phyloP scores from a whole-genome alignment of 1,140 invertebrate species.

The Liolophura sinensis region DNA sequence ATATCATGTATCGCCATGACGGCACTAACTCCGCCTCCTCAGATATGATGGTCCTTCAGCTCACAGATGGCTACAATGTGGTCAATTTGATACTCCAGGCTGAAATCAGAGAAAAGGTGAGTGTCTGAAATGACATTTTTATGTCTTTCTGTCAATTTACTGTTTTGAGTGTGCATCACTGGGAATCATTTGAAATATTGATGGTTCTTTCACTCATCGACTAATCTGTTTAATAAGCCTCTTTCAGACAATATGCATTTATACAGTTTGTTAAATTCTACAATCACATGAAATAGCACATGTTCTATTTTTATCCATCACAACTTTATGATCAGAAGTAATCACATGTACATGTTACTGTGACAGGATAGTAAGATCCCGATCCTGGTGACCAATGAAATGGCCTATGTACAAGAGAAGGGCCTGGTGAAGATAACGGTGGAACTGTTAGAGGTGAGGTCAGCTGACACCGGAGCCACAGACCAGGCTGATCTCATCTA shows the following conservation, averaged over 20 bases:
- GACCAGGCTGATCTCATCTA: slow-evolving; percentile 32
- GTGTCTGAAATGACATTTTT: neutral
- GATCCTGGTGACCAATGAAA: slow-evolving; percentile 33
- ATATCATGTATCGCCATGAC: slow-evolving; percentile 30
- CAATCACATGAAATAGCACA: too few relatives aligned
- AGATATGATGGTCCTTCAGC: slow-evolving; percentile 31
- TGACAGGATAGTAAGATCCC: slow-evolving; percentile 35
- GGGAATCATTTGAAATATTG: too few relatives aligned
- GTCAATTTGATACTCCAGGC: slow-evolving; percentile 31
- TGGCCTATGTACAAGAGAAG: slow-evolving; percentile 24
- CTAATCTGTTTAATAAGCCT: neutral
- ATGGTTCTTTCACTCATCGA: neutral
- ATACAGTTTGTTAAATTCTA: too few relatives aligned
- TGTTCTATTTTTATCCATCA: too few relatives aligned
- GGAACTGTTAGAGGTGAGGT: slow-evolving; percentile 27
- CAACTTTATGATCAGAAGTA: too few relatives aligned
- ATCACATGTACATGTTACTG: neutral
- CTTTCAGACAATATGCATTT: too few relatives aligned
- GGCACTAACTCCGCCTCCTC: slow-evolving; percentile 11
- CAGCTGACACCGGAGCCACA: slow-evolving; percentile 17
- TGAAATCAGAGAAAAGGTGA: slow-evolving; percentile 34
- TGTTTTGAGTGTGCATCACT: too few relatives aligned
- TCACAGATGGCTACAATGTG: slow-evolving; percentile 26
- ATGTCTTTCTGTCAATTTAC: too few relatives aligned
- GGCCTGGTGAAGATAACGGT: slow-evolving; percentile 30